A percentile compares a stretch with the other conserved stretches of the same genome.
Conservation (phyloP, 2,797 vertebrate genomes). For the Cebuella pygmaea region DNA sequence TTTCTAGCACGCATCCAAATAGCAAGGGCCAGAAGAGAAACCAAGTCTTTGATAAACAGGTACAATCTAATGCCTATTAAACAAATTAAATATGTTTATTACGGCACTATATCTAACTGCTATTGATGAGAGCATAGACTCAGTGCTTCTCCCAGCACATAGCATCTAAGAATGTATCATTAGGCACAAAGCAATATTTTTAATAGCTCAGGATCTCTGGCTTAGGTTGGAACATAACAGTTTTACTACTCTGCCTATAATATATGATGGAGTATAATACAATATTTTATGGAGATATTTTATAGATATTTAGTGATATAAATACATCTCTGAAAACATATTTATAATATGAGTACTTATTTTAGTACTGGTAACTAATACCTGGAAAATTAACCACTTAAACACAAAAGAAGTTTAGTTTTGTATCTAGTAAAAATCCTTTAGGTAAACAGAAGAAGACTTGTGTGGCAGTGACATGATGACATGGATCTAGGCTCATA, state of each 20-base stretch:
- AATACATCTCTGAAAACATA: neutral
- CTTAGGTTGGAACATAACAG: neutral
- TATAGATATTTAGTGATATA: neutral
- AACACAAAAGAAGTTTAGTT: constrained; percentile 42
- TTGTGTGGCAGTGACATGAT: neutral
- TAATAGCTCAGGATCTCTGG: neutral
- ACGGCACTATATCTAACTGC: neutral
- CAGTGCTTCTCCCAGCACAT: neutral
- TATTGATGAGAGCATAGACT: neutral
- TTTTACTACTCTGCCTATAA: neutral
- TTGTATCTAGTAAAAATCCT: neutral
- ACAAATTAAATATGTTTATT: neutral
- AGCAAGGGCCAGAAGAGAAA: neutral
- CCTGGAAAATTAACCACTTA: neutral
- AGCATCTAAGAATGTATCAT: neutral
- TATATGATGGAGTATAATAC: neutral
- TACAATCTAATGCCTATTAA: neutral
- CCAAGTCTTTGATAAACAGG: neutral
- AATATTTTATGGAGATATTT: constrained; percentile 3
- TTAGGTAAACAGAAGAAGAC: neutral
- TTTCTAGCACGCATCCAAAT: neutral
- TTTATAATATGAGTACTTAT: neutral
- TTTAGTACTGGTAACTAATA: neutral
- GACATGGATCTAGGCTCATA: neutral
- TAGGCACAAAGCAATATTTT: neutral